Base-by-base conservation (phyloP, 2,888 invertebrate genomes). In the Isotomurus palustris region DNA sequence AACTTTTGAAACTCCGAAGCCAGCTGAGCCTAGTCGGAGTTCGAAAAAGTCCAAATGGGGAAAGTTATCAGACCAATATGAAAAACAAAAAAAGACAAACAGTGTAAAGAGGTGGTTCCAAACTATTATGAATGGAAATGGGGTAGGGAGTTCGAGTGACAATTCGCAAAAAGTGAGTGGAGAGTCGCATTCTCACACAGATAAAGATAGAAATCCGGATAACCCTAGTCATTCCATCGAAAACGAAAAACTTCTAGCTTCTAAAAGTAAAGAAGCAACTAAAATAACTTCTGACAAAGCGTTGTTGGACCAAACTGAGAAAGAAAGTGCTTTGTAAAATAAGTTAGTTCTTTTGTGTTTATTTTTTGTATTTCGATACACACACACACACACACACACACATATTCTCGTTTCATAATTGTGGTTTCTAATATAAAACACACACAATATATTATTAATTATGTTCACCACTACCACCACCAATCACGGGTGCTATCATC, bases 21-120 rank as follows among this genome's bases (percentile, higher is more conserved):
- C 36, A 4, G 25, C 41, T 10, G 48, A 32, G 2, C 24, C 22
- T 28, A 17, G 40, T 6, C 21, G 14, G 3, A 12, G 5, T 6
- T 19, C 14, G 21, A 43, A 43, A 24, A 43, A 43, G 43, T 43
- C 43, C 6, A 10, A 60, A 8, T 66, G 65, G 63, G 52, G 65
- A 59, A 69, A 66, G 41, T 43, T 67, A 12, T 65, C 64, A 4
- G 60, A 60, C 56, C 64, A 68, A 58, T 51, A 59, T 47, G 66
- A 67, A 47, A 49, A 40, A 17, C 60, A 66, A 35, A 65, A 60
- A 48, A 69, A 63, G 41, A 58, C 60, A 1, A 60, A 65, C 28
- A 60, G 62, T 8, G 48, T 70, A 8, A 70, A 65, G 44, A 67
- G 63, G 41, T 70, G 70, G 70, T 70, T 70, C 50, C 68, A 70